A percentile compares a stretch with the other conserved stretches of the same genome.
Evolutionary conservation across 30 jellyfish, hydroid and myxozoan genomes (phyloP).

Genomic region (Catostylus mosaicus): DNA sequence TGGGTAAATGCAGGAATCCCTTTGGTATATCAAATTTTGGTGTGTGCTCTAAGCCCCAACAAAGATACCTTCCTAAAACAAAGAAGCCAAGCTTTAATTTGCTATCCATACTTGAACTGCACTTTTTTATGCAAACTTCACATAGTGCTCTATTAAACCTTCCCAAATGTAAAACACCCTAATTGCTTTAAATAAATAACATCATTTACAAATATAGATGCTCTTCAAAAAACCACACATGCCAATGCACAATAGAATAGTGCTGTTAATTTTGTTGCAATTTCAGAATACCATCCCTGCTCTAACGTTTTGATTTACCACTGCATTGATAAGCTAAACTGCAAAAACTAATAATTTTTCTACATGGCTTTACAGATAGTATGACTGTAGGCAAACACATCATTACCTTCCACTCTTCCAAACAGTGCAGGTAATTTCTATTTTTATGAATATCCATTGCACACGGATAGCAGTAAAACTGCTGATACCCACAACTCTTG

Average conservation of each 20-base stretch:
- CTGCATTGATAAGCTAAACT: background rate
- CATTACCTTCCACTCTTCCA: conserved; percentile 60
- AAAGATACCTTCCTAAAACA: conserved; percentile 50
- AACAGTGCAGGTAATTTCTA: conserved; percentile 19
- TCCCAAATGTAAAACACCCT: background rate
- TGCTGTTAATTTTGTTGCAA: background rate
- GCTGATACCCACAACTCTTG: conserved; percentile 30
- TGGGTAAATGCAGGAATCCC: conserved; percentile 13
- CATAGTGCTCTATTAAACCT: background rate
- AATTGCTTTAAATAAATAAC: background rate
- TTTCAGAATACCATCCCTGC: background rate
- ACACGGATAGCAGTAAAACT: conserved; percentile 24
- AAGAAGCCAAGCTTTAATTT: background rate
- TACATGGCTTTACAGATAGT: background rate
- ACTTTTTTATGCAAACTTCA: background rate
- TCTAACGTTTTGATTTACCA: background rate
- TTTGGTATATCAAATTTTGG: conserved; percentile 34
- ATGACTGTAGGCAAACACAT: background rate
- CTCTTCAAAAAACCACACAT: background rate
- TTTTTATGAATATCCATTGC: conserved; percentile 15
- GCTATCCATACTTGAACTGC: background rate
- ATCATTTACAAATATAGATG: background rate
- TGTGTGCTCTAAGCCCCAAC: conserved; percentile 16
- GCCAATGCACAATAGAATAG: background rate
- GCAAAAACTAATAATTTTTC: background rate